Conservation (phyloP, 2,888 invertebrate species). For the Dusona sp. region DNA sequence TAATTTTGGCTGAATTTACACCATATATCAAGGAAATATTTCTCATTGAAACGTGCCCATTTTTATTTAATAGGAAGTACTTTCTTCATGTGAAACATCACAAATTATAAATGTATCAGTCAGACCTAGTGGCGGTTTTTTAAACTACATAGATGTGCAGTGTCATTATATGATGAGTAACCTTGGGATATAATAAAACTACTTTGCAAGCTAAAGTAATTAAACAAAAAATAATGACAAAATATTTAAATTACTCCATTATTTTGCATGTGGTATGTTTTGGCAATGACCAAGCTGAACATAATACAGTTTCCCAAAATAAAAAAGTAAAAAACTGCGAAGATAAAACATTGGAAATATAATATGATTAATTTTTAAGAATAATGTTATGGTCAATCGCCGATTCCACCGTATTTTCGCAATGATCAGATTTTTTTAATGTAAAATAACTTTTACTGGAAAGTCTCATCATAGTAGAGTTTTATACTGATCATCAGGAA, state of each 20-base stretch:
- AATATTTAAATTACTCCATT: not conserved
- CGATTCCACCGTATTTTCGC: not conserved
- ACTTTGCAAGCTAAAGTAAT: no score
- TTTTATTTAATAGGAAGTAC: not conserved
- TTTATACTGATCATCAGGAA: not conserved
- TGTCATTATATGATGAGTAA: no score
- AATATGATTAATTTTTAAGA: not conserved
- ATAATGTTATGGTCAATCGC: not conserved
- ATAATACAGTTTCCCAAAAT: no score
- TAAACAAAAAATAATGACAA: not conserved
- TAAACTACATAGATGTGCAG: no score
- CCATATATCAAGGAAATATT: no score
- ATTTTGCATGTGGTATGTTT: not conserved
- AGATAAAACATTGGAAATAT: not conserved
- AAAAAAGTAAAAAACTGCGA: not conserved
- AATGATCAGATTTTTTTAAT: not conserved
- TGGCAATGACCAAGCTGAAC: no score
- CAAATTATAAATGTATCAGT: not conserved
- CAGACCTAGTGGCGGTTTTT: no score
- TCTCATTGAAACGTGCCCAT: not conserved
- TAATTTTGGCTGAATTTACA: not conserved
- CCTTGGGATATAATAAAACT: no score
- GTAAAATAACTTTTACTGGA: not conserved
- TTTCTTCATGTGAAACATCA: not conserved
- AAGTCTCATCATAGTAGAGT: not conserved